phyloP scores from a whole-genome alignment of 1,140 invertebrate species.

The Paracyclopina nana region DNA sequence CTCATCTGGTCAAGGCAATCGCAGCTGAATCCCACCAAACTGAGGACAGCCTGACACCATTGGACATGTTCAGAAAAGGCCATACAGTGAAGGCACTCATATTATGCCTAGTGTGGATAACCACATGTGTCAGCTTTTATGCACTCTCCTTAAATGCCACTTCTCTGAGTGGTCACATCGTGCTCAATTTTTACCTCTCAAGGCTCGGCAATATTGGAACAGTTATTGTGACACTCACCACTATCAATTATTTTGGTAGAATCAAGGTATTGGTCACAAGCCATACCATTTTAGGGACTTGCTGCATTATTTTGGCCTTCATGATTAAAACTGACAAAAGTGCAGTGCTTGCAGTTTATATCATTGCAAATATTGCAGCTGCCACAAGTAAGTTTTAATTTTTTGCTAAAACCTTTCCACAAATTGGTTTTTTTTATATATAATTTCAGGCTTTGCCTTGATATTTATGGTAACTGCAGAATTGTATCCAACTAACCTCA shows the following conservation, averaged over 20 bases:
- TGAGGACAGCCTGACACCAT: neutral
- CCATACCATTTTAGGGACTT: neutral
- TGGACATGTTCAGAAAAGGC: slow-evolving; percentile 8
- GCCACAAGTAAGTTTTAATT: too few relatives aligned
- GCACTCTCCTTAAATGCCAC: slow-evolving; percentile 4
- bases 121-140: slow-evolving; percentile 1
- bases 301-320: slow-evolving; percentile 1
- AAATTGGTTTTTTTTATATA: too few relatives aligned
- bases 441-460: slow-evolving; percentile 3
- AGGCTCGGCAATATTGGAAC: neutral
- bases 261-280: neutral
- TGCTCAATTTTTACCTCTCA: slow-evolving; percentile 3
- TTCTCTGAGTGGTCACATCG: neutral
- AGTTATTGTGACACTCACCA: neutral
- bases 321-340: neutral
- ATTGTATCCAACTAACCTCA: slow-evolving; percentile 8
- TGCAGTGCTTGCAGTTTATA: neutral
- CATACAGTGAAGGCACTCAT: neutral
- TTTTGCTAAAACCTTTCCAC: too few relatives aligned
- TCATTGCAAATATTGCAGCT: too few relatives aligned
- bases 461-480: neutral
- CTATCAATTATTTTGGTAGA: slow-evolving; percentile 1
- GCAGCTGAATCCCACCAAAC: neutral
- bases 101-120: neutral
- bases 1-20: neutral